These are phyloP conservation scores for Pelagia noctiluca DNA, from an alignment of 30 jellyfish, hydroid and myxozoan species.

Conservation along the genomic window DNA sequence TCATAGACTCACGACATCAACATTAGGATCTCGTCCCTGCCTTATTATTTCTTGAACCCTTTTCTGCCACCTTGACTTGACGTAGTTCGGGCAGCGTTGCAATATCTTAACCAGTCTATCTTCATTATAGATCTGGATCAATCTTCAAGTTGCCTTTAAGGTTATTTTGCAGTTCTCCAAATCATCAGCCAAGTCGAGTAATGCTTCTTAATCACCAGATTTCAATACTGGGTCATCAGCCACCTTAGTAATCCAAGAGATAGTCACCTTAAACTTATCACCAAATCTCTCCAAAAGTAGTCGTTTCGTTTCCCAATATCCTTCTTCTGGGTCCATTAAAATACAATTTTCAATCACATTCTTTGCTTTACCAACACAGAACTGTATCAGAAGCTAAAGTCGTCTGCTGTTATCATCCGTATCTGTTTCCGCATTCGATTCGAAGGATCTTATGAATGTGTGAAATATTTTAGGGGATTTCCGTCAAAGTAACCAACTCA, in stretches of 20 bases:
- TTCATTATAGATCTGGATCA: no score
- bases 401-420: slow-evolving; percentile 24
- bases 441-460: slow-evolving; percentile 10
- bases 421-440: slow-evolving; percentile 9
- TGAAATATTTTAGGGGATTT: not conserved
- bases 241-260: not conserved
- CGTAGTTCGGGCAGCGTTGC: slow-evolving; percentile 19
- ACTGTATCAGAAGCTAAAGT: slow-evolving; percentile 7
- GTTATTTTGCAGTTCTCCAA: slow-evolving; percentile 31
- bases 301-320: slow-evolving; percentile 27
- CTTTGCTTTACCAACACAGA: slow-evolving; percentile 25
- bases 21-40: slow-evolving; percentile 13
- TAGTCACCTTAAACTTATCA: slow-evolving; percentile 13
- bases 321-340: slow-evolving; percentile 22
- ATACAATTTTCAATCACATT: slow-evolving; percentile 1
- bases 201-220: no score
- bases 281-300: slow-evolving; percentile 18
- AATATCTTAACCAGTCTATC: slow-evolving; percentile 10
- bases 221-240: slow-evolving; percentile 18
- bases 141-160: no score
- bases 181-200: slow-evolving; percentile 31
- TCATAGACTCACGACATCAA: slow-evolving; percentile 7
- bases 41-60: slow-evolving; percentile 29
- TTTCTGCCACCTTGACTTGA: slow-evolving; percentile 36
- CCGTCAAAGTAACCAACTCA: slow-evolving; percentile 29